Evolutionary conservation across 2,113 vertebrate species (phyloP), one percentile per base, ranked within the genome.

Genomic region (Paedocypris sp.): DNA sequence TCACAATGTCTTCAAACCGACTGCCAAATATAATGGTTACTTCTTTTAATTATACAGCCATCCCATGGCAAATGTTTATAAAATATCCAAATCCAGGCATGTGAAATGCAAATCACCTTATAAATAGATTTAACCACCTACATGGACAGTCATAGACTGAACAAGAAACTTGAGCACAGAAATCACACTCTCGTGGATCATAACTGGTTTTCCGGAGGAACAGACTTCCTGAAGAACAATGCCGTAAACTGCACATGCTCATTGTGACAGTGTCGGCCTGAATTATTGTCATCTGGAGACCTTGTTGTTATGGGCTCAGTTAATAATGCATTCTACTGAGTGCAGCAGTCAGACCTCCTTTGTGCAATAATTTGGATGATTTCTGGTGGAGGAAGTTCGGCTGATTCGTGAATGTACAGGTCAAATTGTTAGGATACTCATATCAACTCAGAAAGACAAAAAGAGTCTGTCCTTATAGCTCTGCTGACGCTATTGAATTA

Each of bases 371-470:
- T 48, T 33, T 47, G 56, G 58, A 56, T 36, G n/a, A 48, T 36
- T 31, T 48, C 42, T 64, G 38, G 47, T 33, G 31, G 41, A 46
- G 15, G 23, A 35, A 56, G 49, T 23, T 32, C 33, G 3, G 9
- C 42, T 48, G 65, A 67, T 48, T 48, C 60, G 15, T 22, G 22
- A 38, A 32, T 18, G 15, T 39, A 46, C 12, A 36, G 39, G 32
- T 45, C 41, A 39, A 3, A 52, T 53, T 47, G 26, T 39, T 51
- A 10, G 35, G 28, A 43, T 18, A 4, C 49, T 49, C 28, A 15
- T 15, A 15, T 31, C 62, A 76, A 74, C 58, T 66, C 75, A 71
- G 72, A 62, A 22, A 69, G 69, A 64, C 56, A 49, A n/a, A n/a
- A n/a, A n/a, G n/a, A n/a, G n/a, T n/a, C n/a, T n/a, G n/a, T n/a